Evolutionary conservation across 2,113 vertebrate species (phyloP), one percentile per base, ranked within the genome.

Genomic region (Acanthisitta chloris): DNA sequence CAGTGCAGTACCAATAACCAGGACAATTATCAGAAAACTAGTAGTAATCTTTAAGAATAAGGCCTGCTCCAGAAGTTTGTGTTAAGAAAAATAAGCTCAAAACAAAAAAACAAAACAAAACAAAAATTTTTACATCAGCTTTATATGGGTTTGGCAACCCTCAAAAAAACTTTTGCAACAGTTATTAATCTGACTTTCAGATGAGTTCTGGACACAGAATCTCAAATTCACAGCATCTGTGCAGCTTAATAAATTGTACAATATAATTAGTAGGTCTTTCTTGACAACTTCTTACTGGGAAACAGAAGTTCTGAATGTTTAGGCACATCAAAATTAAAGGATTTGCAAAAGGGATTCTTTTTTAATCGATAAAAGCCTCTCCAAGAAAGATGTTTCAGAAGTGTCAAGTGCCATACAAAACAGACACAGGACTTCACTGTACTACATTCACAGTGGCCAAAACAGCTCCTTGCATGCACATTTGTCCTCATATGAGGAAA

Each of bases 171-270:
- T 70, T 78, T 58, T 54, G 33, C 12, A 10, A 45, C 6, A 72
- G 20, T 55, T 61, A 78, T 49, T 86, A 81, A 62, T 21, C 13
- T 45, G 24, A 59, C 21, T 78, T 81, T 40, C 33, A 87, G 69
- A 42, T 28, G 9, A 77, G 23, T 69, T 86, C 55, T 57, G 52
- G 65, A 71, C 14, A 49, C 8, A 78, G 38, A 48, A 74, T 13
- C 33, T 88, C 52, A 72, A 81, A 64, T 48, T 51, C 40, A 81
- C 14, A 86, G n/a, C 40, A 76, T 14, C 57, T 74, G n/a, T 19
- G 25, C 24, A 76, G 31, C 51, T 65, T n/a, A 59, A 21, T 14
- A 64, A 81, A 51, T 2, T 18, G 25, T 0, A 0, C 20, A 52
- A 85, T 33, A 84, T 61, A 84, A 91, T 71, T 42, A 88, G 72